A percentile compares a stretch with the other conserved stretches of the same genome.
Conservation (phyloP, 2,888 invertebrate species). For the Xanthorhoe designata region DNA sequence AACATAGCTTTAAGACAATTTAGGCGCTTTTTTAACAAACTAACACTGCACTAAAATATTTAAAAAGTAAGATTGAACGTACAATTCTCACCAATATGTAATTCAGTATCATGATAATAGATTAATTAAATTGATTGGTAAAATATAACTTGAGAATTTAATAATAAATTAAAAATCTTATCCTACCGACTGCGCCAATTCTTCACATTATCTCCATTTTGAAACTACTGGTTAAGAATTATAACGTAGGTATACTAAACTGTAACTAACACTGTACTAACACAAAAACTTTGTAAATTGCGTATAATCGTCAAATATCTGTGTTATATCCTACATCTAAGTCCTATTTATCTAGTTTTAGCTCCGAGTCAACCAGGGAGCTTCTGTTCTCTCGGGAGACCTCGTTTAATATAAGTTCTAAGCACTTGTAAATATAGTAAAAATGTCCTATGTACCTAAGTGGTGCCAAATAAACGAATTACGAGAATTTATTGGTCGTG, state of each 20-base stretch:
- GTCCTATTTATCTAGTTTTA: conserved; percentile 35
- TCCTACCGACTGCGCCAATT: conserved; percentile 14
- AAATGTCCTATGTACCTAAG: conserved; percentile 78
- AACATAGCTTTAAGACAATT: conserved; percentile 20
- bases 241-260: conserved; percentile 2
- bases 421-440: conserved; percentile 60
- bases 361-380: conserved; percentile 9
- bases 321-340: conserved; percentile 47
- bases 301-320: conserved; percentile 51
- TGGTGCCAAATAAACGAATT: conserved; percentile 69
- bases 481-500: conserved; percentile 51
- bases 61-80: neutral
- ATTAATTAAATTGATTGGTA: too few relatives aligned
- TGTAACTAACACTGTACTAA: conserved; percentile 43
- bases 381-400: neutral
- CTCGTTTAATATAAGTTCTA: conserved; percentile 17
- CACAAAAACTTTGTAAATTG: conserved; percentile 33
- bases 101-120: neutral
- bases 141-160: too few relatives aligned
- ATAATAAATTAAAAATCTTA: neutral
- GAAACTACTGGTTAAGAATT: conserved; percentile 1
- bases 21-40: conserved; percentile 28
- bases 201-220: neutral
- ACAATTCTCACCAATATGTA: conserved; percentile 10
- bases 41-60: conserved; percentile 17